These are phyloP conservation scores for Euwallacea fornicatus DNA, from an alignment of 1,140 invertebrate species.

Conservation along the genomic window DNA sequence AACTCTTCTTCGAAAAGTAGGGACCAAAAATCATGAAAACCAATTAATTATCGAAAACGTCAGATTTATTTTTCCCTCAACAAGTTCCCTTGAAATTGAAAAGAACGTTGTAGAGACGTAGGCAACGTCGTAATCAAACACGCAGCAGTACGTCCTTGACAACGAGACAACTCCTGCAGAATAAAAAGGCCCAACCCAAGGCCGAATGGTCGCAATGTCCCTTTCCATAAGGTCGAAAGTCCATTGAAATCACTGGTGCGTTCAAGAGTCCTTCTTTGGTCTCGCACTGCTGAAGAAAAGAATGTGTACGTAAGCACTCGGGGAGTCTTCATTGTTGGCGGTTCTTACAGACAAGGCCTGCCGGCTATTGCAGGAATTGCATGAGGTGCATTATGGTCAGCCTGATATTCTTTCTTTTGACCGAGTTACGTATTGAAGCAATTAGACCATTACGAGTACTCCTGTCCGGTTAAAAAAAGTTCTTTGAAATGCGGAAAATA, in stretches of 20 bases:
- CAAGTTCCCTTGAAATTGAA: too few relatives aligned
- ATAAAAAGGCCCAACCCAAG: constrained; percentile 26
- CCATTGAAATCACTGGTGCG: constrained; percentile 19
- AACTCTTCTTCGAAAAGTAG: too few relatives aligned
- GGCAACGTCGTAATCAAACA: constrained; percentile 15
- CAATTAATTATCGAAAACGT: too few relatives aligned
- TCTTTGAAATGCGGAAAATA: too few relatives aligned
- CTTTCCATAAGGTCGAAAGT: constrained; percentile 19
- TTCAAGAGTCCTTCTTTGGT: constrained; percentile 32
- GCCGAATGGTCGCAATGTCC: background rate
- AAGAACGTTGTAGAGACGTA: background rate
- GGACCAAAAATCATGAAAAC: too few relatives aligned
- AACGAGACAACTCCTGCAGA: constrained; percentile 28
- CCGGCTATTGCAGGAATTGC: constrained; percentile 26
- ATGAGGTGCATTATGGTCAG: constrained; percentile 10
- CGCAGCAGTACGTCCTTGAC: constrained; percentile 26
- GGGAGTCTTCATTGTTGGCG: constrained; percentile 28
- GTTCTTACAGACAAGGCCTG: constrained; percentile 25
- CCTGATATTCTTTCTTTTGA: background rate
- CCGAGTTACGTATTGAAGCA: background rate
- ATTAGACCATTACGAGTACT: too few relatives aligned
- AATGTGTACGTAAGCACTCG: constrained; percentile 28
- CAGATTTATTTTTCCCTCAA: too few relatives aligned
- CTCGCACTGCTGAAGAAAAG: constrained; percentile 31
- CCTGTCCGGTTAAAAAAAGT: too few relatives aligned